Evolutionary conservation across 2,113 vertebrate genomes (phyloP), one percentile per base, ranked within the genome.

Genomic region (Heptranchias perlo): DNA sequence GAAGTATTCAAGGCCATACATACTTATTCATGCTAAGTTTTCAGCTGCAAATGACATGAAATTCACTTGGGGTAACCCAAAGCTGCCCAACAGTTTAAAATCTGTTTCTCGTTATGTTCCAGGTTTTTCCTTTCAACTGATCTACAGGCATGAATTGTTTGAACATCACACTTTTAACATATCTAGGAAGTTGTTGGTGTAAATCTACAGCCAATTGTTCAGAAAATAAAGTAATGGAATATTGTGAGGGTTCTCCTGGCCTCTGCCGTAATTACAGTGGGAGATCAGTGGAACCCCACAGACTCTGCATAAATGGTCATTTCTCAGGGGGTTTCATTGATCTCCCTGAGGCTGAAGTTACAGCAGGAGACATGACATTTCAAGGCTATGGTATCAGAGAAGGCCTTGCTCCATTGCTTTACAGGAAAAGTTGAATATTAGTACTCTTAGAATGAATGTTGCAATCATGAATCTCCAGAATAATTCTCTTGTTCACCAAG

Each of bases 21-120:
- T 87, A 87, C 21, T 87, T 87, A 52, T 31, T 76, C 73, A n/a
- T 87, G 84, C 86, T 89, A 52, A 54, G 86, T 54, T 89, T 89
- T 89, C 8, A 52, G 8, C 13, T 28, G 52, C 52, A 87, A 89
- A 89, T 89, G 86, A 31, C 49, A 58, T 58, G 49, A 58, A 89
- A 89, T 58, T 94, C 58, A 94, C n/a, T 28, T 65, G 58, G n/a
- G 92, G 44, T 94, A 44, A 8, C 62, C n/a, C 39, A 64, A 94
- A 62, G 61, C 18, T 65, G 58, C 8, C 1, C 39, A 21, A 1
- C 16, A 65, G 16, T 39, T 94, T 44, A 94, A 94, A 65, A 64
- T 11, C 16, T 62, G 61, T 64, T 61, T 64, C 35, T 18, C 58
- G 25, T 61, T 94, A 62, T 94, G 92, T 65, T 62, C 21, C 16